Percentiles rank a stretch among this genome's conserved stretches.
Conservation (phyloP, 1,140 invertebrate species). For the Calosoma granatense region DNA sequence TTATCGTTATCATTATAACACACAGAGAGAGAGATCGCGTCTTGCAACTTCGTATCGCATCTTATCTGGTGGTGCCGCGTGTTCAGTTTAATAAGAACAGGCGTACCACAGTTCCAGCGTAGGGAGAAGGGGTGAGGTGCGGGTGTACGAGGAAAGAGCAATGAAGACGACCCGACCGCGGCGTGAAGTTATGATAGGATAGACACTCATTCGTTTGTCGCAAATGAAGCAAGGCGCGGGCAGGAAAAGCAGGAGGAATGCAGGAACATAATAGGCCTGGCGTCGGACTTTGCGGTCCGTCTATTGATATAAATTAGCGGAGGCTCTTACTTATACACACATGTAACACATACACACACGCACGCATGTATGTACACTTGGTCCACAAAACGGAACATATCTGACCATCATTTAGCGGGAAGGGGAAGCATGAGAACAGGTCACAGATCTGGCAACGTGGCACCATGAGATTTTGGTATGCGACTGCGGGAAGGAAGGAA, state of each 20-base stretch:
- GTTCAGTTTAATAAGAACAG: neutral
- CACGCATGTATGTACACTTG: slow-evolving; percentile 1
- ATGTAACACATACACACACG: neutral
- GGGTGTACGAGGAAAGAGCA: too few species aligned
- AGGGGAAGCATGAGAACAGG: neutral
- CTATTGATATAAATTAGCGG: slow-evolving; percentile 3
- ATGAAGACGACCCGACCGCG: too few species aligned
- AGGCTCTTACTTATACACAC: neutral
- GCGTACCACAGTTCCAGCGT: too few species aligned
- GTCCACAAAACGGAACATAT: neutral
- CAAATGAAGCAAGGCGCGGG: too few species aligned
- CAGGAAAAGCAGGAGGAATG: too few species aligned
- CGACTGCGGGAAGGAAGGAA: slow-evolving; percentile 2
- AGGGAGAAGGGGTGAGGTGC: too few species aligned
- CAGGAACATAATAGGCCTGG: neutral
- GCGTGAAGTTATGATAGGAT: too few species aligned
- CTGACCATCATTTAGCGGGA: neutral
- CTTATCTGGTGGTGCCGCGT: neutral
- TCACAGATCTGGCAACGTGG: neutral
- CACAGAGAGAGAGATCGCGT: neutral
- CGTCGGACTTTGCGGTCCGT: slow-evolving; percentile 3
- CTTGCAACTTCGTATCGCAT: neutral
- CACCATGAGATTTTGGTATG: neutral
- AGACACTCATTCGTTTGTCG: too few species aligned
- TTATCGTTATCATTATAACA: neutral